These are phyloP conservation scores for Drosophila watanabei DNA, from an alignment of 1,140 invertebrate genomes.

Conservation along the genomic window DNA sequence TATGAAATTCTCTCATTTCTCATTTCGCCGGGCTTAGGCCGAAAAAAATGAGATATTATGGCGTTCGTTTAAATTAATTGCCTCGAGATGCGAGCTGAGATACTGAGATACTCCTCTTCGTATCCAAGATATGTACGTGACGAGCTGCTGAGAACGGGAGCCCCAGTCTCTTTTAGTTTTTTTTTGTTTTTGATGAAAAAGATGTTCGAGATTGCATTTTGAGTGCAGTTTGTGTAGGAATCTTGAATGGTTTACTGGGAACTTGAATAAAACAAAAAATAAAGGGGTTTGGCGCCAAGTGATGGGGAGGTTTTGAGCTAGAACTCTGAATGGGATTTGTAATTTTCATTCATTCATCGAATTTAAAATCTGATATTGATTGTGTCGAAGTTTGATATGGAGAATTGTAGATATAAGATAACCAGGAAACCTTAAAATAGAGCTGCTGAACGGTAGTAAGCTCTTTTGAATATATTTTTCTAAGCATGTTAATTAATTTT, in stretches of 20 bases:
- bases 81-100: conserved; percentile 63
- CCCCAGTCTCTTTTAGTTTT: conserved; percentile 7
- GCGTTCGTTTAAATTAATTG: conserved; percentile 80
- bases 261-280: conserved; percentile 1
- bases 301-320: not conserved
- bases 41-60: conserved; percentile 80
- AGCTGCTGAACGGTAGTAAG: not conserved
- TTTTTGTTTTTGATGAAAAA: conserved; percentile 16
- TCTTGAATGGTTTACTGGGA: conserved; percentile 52
- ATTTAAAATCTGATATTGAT: conserved; percentile 15
- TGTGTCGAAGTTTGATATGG: not conserved
- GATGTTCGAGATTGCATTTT: conserved; percentile 35
- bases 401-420: conserved; percentile 2
- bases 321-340: conserved; percentile 15
- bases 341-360: conserved; percentile 34
- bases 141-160: conserved; percentile 57
- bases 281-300: conserved; percentile 37
- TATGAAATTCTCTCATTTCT: conserved; percentile 63
- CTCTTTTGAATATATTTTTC: not conserved
- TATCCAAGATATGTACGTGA: conserved; percentile 69
- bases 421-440: not conserved
- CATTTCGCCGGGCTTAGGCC: conserved; percentile 49
- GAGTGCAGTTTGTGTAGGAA: conserved; percentile 24
- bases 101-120: conserved; percentile 1
- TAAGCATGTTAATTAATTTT: not conserved